Evolutionary conservation across 30 jellyfish, hydroid and myxozoan species (phyloP).

Genomic region (Chrysaora quinquecirrha): DNA sequence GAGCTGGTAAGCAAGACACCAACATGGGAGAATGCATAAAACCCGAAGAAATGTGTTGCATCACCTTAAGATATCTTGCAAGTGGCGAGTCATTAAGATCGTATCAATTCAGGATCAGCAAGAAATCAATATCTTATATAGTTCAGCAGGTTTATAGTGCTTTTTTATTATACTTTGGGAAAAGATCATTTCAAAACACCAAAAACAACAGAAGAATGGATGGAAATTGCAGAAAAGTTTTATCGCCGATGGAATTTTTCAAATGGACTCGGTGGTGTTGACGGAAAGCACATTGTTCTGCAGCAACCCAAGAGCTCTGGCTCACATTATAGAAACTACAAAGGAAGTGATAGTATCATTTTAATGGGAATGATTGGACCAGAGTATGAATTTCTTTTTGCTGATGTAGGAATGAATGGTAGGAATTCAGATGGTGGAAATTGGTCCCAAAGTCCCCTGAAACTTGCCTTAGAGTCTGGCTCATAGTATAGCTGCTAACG

Average conservation of each 20-base stretch:
- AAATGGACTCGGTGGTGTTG: not conserved
- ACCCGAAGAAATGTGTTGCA: not conserved
- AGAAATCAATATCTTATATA: not conserved
- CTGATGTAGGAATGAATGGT: not conserved
- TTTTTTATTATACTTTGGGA: not conserved
- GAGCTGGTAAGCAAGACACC: not conserved
- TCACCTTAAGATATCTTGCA: not conserved
- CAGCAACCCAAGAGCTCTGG: slow-evolving; percentile 1
- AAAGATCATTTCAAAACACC: not conserved
- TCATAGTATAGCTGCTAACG: not conserved
- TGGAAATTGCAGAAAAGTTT: not conserved
- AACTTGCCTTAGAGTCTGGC: not conserved
- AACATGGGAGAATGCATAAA: not conserved
- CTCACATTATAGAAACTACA: not conserved
- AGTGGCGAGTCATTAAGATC: not conserved
- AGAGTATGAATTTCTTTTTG: not conserved
- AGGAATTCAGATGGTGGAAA: not conserved
- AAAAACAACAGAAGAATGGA: not conserved
- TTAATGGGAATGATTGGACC: not conserved
- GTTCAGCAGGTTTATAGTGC: not conserved
- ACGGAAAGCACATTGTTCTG: not conserved
- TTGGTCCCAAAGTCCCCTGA: not conserved
- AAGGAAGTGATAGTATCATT: not conserved
- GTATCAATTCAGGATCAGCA: not conserved
- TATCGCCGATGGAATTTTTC: not conserved